phyloP scores from a whole-genome alignment of 2,797 vertebrate genomes.

The Smutsia gigantea region DNA sequence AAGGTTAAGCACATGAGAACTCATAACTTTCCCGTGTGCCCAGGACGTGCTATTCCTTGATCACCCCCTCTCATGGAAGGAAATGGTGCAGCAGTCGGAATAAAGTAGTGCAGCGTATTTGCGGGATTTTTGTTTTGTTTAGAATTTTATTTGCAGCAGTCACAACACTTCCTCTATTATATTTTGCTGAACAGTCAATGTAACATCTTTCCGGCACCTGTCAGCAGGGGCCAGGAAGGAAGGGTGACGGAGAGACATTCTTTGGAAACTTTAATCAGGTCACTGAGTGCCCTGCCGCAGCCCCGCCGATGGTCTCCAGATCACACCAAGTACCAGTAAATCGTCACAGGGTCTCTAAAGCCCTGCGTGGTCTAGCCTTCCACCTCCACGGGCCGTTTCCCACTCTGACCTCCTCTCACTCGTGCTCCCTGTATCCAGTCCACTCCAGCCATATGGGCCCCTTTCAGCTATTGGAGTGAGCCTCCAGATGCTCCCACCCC shows the following conservation, averaged over 20 bases:
- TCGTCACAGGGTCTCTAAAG: not conserved
- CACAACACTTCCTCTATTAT: conserved; percentile 5
- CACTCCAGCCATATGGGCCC: not conserved
- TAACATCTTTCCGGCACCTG: not conserved
- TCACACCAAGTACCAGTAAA: not conserved
- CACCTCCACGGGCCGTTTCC: not conserved
- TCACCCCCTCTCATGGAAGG: not conserved
- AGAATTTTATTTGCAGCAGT: conserved; percentile 29
- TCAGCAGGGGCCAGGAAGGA: no score
- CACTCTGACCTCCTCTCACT: not conserved
- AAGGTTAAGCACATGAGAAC: not conserved
- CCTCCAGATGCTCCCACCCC: not conserved
- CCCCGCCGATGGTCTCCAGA: not conserved
- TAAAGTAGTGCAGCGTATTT: not conserved
- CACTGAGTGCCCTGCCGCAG: not conserved
- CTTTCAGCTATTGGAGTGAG: not conserved
- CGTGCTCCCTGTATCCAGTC: not conserved
- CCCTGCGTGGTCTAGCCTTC: fast-evolving
- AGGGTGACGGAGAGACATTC: not conserved
- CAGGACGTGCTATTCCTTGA: not conserved
- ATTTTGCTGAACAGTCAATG: not conserved
- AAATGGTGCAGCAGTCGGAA: not conserved
- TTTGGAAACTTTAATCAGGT: not conserved
- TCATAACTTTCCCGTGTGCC: not conserved
- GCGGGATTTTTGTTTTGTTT: not conserved